Evolutionary conservation across 2,797 vertebrate genomes (phyloP), one percentile per base, ranked within the genome.

Genomic region (Chelmon rostratus): DNA sequence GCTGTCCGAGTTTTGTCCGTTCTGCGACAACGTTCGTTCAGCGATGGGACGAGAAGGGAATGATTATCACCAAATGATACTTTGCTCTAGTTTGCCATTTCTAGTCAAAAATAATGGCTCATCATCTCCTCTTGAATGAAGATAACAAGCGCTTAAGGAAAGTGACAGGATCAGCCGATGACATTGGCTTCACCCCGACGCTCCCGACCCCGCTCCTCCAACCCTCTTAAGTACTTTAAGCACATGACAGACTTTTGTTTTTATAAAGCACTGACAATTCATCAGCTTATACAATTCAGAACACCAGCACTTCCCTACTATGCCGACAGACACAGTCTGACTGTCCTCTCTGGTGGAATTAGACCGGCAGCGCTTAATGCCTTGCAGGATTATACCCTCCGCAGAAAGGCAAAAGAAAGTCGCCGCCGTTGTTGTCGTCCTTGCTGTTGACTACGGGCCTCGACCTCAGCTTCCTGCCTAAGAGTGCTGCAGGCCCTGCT

Each of bases 81-180:
- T 92, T 90, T 90, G 78, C 84, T 95, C 91, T 95, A 93, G 94
- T 94, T 95, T 92, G 92, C 93, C 94, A 93, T 95, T 95, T 94
- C 92, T 93, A 93, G 93, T 91, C 84, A 92, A 94, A 94, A 94
- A 94, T 79, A 95, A 94, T 93, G 94, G 93, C 90, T 67, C 68
- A 56, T 88, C 88, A 83, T 91, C 88, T 93, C 87, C 91, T 90
- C 79, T 74, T 68, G 76, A 87, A 91, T 91, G 92, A 93, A 91
- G 92, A 92, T 88, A 81, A 81, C 84, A 92, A 92, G 92, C 90
- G 86, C 92, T 93, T 91, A 93, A 88, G 79, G 85, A 90, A 88
- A 85, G 86, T 64, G 89, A 90, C 90, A 89, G 82, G 86, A 90
- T 84, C 73, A 74, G 82, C 84, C 72, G 62, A 76, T 77, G 74